phyloP scores from a whole-genome alignment of 2,113 vertebrate genomes.

The Fulmarus glacialis region DNA sequence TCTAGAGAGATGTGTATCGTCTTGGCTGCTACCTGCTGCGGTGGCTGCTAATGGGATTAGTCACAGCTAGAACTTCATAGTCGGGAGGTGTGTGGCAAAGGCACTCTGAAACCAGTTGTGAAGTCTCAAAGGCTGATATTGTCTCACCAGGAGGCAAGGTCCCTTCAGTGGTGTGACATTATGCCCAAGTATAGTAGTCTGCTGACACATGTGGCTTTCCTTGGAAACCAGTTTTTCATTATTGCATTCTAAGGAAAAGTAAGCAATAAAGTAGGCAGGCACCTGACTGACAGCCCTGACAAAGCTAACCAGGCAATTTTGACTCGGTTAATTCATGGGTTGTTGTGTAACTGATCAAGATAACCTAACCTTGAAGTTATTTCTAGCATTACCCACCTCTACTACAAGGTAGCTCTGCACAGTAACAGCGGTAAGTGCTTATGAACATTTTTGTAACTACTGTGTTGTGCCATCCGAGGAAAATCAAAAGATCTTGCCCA shows the following conservation, averaged over 20 bases:
- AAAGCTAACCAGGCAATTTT: not conserved
- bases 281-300: not conserved
- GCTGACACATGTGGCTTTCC: not conserved
- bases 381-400: not conserved
- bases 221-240: not conserved
- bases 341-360: not conserved
- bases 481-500: not conserved
- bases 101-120: not conserved
- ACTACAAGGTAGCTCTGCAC: not conserved
- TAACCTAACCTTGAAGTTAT: not conserved
- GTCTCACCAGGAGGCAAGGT: not conserved
- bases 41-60: not conserved
- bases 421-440: not conserved
- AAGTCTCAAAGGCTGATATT: not conserved
- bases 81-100: not conserved
- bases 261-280: not conserved
- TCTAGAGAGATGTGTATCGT: not conserved
- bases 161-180: not conserved
- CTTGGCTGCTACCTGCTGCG: not conserved
- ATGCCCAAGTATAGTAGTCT: too few relatives aligned
- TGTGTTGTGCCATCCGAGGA: not conserved
- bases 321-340: rapidly evolving
- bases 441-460: not conserved
- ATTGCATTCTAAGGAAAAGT: not conserved
- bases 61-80: not conserved